Percentiles rank a stretch among this genome's conserved stretches.
phyloP scores from a whole-genome alignment of 2,888 invertebrate species.

The Schrankia costaestrigalis region DNA sequence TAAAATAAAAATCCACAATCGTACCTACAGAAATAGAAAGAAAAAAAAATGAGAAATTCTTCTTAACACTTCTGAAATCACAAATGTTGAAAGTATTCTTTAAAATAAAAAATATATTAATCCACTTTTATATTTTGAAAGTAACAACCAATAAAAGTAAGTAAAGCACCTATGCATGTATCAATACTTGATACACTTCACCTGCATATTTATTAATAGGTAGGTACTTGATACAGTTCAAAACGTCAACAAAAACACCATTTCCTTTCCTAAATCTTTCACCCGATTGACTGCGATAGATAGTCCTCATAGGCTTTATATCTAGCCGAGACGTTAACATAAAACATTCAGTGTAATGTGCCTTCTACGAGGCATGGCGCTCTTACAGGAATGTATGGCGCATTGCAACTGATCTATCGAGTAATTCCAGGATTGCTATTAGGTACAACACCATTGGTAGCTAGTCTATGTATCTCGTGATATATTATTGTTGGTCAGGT shows the following conservation, averaged over 20 bases:
- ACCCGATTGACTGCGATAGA: slow-evolving; percentile 32
- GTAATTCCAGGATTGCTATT: slow-evolving; percentile 61
- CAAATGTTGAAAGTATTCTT: too few relatives aligned
- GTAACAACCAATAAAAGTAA: too few relatives aligned
- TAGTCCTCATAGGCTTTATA: slow-evolving; percentile 30
- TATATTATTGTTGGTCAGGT: slow-evolving; percentile 1
- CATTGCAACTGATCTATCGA: slow-evolving; percentile 59
- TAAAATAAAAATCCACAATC: too few relatives aligned
- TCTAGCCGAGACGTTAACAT: slow-evolving; percentile 39
- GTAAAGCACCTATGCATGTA: too few relatives aligned
- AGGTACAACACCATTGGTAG: slow-evolving; percentile 4
- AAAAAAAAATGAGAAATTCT: too few relatives aligned
- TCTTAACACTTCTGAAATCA: too few relatives aligned
- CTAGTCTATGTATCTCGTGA: slow-evolving; percentile 1
- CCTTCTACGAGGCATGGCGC: slow-evolving; percentile 51
- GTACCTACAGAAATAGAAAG: too few relatives aligned
- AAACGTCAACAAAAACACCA: not conserved
- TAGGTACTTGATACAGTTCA: not conserved
- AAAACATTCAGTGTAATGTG: slow-evolving; percentile 67
- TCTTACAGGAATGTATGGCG: slow-evolving; percentile 62
- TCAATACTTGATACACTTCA: too few relatives aligned
- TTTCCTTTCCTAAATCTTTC: slow-evolving; percentile 18
- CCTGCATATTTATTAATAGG: too few relatives aligned
- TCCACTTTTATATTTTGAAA: not conserved
- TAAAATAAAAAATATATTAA: not conserved